Evolutionary conservation across 2,797 vertebrate genomes (phyloP).

Genomic region (Artibeus jamaicensis): DNA sequence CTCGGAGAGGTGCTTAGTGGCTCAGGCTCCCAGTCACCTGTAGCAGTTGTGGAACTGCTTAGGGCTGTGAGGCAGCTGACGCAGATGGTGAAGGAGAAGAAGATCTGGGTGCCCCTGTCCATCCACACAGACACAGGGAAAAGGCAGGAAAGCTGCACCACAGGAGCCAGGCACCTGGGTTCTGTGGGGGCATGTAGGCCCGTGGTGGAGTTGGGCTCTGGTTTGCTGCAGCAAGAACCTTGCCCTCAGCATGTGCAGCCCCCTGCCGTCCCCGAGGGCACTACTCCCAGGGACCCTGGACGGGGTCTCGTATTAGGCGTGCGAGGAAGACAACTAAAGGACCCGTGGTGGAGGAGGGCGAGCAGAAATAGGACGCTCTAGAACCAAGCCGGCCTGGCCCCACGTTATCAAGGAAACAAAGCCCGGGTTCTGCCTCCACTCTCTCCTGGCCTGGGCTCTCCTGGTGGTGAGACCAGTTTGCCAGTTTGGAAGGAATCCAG

Average conservation of each 20-base stretch:
- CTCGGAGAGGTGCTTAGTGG: background rate
- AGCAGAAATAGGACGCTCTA: background rate
- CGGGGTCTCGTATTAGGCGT: background rate
- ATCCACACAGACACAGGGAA: constrained; percentile 91
- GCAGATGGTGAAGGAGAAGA: constrained; percentile 97
- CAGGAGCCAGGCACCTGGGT: background rate
- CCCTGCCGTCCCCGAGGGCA: rapidly evolving
- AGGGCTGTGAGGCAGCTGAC: constrained; percentile 92
- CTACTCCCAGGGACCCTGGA: background rate
- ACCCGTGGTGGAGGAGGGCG: rapidly evolving
- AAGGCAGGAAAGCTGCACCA: constrained; percentile 69
- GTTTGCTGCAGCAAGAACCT: background rate
- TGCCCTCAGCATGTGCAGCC: background rate
- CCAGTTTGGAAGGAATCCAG: background rate
- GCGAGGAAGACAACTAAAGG: background rate
- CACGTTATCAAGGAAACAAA: background rate
- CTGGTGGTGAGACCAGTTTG: background rate
- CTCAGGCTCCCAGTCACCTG: constrained; percentile 84
- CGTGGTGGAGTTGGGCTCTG: background rate
- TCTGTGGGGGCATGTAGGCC: background rate
- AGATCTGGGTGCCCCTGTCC: constrained; percentile 98
- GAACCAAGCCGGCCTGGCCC: background rate
- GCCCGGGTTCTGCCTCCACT: background rate
- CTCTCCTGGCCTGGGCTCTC: background rate
- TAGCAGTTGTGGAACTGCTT: constrained; percentile 97